Conservation (phyloP, 1,140 invertebrate genomes). For the Camponotus vicinus region DNA sequence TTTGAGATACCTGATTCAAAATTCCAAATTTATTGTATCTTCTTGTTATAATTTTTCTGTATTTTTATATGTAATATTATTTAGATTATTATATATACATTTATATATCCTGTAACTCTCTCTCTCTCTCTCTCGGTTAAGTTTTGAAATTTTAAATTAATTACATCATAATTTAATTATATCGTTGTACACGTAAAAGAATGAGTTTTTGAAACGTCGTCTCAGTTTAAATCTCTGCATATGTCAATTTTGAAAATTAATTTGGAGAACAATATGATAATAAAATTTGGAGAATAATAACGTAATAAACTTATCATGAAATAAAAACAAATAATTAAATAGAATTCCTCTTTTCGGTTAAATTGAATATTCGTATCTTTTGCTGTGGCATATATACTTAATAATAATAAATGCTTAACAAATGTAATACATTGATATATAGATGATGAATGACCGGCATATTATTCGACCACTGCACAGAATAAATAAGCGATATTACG, state of each 20-base stretch:
- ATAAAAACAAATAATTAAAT: conserved; percentile 24
- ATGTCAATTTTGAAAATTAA: background rate
- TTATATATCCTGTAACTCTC: background rate
- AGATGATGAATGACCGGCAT: conserved; percentile 25
- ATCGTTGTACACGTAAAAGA: background rate
- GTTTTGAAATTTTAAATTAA: background rate
- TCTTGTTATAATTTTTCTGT: background rate
- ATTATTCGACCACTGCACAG: conserved; percentile 10
- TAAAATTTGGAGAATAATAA: background rate
- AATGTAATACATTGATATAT: conserved; percentile 20
- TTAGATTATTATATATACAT: conserved; percentile 3
- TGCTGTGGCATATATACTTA: background rate
- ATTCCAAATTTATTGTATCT: background rate
- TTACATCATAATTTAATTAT: background rate
- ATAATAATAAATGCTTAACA: conserved; percentile 16
- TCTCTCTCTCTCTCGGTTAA: background rate
- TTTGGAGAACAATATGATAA: conserved; percentile 10
- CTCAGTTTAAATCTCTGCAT: background rate
- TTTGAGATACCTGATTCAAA: background rate
- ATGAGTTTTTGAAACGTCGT: background rate
- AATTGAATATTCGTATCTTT: background rate
- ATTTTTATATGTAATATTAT: background rate
- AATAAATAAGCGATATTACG: conserved; percentile 61
- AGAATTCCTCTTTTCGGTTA: background rate
- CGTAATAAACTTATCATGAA: background rate